A percentile compares a stretch with the other conserved stretches of the same genome.
These are phyloP conservation scores for Sitobion miscanthi DNA, from an alignment of 1,140 invertebrate genomes.

Conservation along the genomic window DNA sequence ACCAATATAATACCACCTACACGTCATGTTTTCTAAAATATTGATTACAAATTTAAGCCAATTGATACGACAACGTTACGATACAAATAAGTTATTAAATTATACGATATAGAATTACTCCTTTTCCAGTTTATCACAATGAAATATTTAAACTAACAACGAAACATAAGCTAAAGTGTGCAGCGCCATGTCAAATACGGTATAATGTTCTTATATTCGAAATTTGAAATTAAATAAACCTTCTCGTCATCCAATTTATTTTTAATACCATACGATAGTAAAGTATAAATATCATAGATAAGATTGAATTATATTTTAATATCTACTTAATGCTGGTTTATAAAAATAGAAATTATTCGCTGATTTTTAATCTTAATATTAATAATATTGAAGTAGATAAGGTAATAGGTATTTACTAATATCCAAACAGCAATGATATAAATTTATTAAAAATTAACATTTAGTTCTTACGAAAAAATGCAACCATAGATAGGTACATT, in stretches of 20 bases:
- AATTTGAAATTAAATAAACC: neutral
- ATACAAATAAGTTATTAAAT: neutral
- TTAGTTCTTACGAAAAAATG: neutral
- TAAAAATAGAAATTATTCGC: neutral
- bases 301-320: neutral
- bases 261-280: neutral
- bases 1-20: neutral
- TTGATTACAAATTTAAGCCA: neutral
- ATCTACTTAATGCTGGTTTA: neutral
- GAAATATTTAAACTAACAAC: neutral
- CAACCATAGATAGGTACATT: neutral
- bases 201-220: neutral
- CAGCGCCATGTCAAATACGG: neutral
- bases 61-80: neutral
- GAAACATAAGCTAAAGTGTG: neutral
- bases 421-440: neutral
- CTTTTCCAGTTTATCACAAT: neutral
- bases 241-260: neutral
- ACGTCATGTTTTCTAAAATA: neutral
- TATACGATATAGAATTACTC: neutral
- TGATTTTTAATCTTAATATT: neutral
- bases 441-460: neutral
- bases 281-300: neutral
- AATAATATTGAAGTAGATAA: neutral
- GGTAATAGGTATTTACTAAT: neutral